A percentile compares a stretch with the other conserved stretches of the same genome.
Conservation (phyloP, 2,113 vertebrate species). For the Laticauda colubrina region DNA sequence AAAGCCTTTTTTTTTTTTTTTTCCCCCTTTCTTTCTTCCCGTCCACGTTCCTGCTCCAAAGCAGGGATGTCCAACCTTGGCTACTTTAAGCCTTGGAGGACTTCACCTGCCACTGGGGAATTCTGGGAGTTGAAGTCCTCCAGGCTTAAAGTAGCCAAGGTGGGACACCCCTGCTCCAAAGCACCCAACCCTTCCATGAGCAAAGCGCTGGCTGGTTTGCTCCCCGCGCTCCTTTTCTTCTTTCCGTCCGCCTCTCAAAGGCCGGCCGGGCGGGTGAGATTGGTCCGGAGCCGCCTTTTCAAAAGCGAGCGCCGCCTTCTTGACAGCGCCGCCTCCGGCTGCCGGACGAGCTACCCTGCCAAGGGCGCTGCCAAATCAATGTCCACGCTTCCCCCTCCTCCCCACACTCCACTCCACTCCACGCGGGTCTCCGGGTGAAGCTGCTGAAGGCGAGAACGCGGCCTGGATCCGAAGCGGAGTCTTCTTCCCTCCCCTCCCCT, state of each 20-base stretch:
- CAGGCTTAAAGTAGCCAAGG: no score
- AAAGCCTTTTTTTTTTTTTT: background rate
- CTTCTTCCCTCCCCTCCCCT: background rate
- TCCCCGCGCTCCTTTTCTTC: background rate
- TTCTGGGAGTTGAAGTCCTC: no score
- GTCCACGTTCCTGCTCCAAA: background rate
- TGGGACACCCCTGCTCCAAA: no score
- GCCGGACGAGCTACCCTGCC: background rate
- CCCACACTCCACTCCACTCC: no score
- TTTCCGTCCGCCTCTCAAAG: background rate
- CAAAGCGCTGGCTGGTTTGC: background rate
- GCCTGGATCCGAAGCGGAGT: background rate
- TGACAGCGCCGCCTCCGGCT: background rate
- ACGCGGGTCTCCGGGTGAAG: no score
- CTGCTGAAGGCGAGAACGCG: background rate
- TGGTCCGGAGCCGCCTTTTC: background rate
- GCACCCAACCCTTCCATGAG: background rate
- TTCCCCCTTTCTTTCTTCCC: no score
- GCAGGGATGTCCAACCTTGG: background rate
- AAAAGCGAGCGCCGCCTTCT: background rate
- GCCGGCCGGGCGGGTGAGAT: background rate
- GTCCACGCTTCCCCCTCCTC: rapidly evolving
- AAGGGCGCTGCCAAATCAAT: background rate
- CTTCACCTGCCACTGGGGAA: no score
- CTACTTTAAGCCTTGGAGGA: no score